Percentiles rank a stretch among this genome's conserved stretches.
These are phyloP conservation scores for Stegodyphus dumicola DNA, from an alignment of 1,140 invertebrate genomes.

Conservation along the genomic window DNA sequence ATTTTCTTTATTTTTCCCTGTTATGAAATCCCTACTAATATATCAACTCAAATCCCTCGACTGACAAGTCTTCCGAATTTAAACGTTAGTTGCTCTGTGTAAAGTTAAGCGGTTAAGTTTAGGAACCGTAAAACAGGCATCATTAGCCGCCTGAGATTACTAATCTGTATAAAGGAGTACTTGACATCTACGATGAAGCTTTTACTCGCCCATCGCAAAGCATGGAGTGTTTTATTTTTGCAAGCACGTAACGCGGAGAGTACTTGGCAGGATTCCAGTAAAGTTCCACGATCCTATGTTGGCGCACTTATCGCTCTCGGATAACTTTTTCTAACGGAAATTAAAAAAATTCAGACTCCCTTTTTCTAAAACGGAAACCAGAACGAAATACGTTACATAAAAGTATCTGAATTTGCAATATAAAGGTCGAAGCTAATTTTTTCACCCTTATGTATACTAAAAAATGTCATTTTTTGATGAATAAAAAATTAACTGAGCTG, in stretches of 20 bases:
- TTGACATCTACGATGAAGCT: conserved; percentile 42
- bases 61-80: neutral
- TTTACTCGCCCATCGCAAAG: conserved; percentile 4
- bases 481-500: too few relatives aligned
- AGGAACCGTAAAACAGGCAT: conserved; percentile 38
- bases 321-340: too few relatives aligned
- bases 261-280: conserved; percentile 34
- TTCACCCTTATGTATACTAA: too few relatives aligned
- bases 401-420: too few relatives aligned
- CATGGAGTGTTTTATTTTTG: conserved; percentile 25
- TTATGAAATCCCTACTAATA: too few relatives aligned
- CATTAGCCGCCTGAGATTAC: conserved; percentile 31
- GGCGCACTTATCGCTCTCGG: neutral
- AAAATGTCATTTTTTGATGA: too few relatives aligned
- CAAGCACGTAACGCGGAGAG: neutral
- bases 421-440: too few relatives aligned
- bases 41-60: neutral
- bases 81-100: neutral
- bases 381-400: too few relatives aligned
- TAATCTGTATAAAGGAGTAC: conserved; percentile 43
- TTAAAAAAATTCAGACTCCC: too few relatives aligned
- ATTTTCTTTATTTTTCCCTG: neutral
- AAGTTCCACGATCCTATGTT: neutral
- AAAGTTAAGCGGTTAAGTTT: conserved; percentile 30
- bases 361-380: too few relatives aligned